Conservation (phyloP, 2,113 vertebrate genomes). For the Bothrops jararaca region DNA sequence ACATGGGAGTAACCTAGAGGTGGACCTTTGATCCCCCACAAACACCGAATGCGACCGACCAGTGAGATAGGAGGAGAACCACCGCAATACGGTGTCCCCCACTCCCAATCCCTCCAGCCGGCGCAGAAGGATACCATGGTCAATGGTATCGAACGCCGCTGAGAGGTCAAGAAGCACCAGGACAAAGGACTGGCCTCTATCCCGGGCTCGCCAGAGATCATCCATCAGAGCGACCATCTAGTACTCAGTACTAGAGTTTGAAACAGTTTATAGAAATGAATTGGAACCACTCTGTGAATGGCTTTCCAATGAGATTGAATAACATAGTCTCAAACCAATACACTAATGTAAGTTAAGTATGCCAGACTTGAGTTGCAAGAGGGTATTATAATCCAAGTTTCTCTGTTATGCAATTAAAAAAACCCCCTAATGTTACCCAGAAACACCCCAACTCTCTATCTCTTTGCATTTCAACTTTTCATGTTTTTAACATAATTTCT, state of each 20-base stretch:
- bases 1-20: too few relatives aligned
- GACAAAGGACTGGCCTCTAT: too few relatives aligned
- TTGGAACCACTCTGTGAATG: conserved; percentile 11
- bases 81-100: too few relatives aligned
- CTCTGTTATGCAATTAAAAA: conserved; percentile 14
- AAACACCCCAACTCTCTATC: neutral
- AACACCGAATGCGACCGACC: too few relatives aligned
- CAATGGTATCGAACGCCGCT: too few relatives aligned
- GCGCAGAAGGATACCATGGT: too few relatives aligned
- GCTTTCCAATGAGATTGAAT: conserved; percentile 38
- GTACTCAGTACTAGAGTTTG: conserved; percentile 12
- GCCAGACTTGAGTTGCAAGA: conserved; percentile 22
- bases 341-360: conserved; percentile 35
- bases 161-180: too few relatives aligned
- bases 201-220: too few relatives aligned
- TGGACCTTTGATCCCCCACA: too few relatives aligned
- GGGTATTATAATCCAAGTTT: conserved; percentile 27
- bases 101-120: too few relatives aligned
- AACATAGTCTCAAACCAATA: conserved; percentile 24
- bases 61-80: too few relatives aligned
- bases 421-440: neutral
- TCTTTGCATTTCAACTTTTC: neutral
- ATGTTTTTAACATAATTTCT: neutral
- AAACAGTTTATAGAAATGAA: conserved; percentile 49
- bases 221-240: too few relatives aligned